Evolutionary conservation across 2,888 invertebrate species (phyloP), one percentile per base, ranked within the genome.

Genomic region (Acleris literana): DNA sequence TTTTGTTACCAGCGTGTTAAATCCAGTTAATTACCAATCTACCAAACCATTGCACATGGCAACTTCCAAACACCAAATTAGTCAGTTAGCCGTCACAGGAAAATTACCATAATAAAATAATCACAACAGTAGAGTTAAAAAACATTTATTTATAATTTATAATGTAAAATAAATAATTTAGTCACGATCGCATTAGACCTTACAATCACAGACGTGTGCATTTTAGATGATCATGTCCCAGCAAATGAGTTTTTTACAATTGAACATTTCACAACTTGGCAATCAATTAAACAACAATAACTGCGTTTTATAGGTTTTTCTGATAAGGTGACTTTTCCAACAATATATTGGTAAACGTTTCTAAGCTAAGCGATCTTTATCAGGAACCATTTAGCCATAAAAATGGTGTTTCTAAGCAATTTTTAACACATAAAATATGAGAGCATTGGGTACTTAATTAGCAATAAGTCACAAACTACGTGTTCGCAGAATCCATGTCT

Each of bases 141-240:
- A 80, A 81, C 78, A 76, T 82, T 80, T 81, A 82, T 84, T 85
- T 74, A 69, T 72, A 79, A 78, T 76, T 85, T 74, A 69, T 72
- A 79, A 78, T 75, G 72, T 73, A 74, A 75, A 77, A 76, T 71
- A 79, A 80, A 76, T 73, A 78, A 76, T 73, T 75, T 77, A 84
- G 85, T 86, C 86, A 86, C 86, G 86, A 81, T 68, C 58, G 61
- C 57, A 68, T n/a, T 66, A 70, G 66, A 74, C 69, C 73, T 76
- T 69, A 66, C 71, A 76, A 85, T 84, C 84, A 85, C 85, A 85
- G 83, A 76, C 75, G 46, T 20, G 48, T 33, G 59, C 49, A 57
- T 57, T 25, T 57, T 2, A 46, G 57, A 46, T 46, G 33, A 9
- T 17, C n/a, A 46, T 57, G 18, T 7, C 20, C 48, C 55, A 29